Conservation (phyloP, 2,113 vertebrate genomes). For the Suncus etruscus region DNA sequence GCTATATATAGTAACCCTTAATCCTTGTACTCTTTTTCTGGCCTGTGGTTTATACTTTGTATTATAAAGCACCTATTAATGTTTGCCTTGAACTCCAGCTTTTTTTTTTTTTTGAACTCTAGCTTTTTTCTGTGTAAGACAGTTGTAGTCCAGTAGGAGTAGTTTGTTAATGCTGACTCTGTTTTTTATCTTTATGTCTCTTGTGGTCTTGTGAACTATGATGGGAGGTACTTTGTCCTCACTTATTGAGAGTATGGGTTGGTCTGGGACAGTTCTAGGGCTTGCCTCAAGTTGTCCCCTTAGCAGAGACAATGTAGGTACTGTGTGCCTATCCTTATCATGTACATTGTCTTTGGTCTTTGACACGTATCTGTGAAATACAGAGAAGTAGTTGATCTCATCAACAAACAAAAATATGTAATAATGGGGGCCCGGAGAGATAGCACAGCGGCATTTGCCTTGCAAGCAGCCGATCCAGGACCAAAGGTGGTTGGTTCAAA, state of each 20-base stretch:
- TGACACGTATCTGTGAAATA: neutral
- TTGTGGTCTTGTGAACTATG: neutral
- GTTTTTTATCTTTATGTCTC: neutral
- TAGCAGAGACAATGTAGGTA: neutral
- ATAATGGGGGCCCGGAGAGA: too few species aligned
- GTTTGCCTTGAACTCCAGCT: constrained; percentile 23
- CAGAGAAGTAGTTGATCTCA: neutral
- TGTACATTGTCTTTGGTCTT: neutral
- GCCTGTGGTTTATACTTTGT: neutral
- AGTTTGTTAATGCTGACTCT: neutral
- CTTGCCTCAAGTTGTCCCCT: neutral
- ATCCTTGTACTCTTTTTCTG: neutral
- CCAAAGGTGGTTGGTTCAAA: too few species aligned
- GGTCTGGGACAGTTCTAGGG: too few species aligned
- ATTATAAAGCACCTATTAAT: neutral
- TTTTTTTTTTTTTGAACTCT: neutral
- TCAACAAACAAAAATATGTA: neutral
- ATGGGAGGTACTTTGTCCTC: neutral
- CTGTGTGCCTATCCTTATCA: neutral
- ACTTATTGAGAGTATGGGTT: neutral
- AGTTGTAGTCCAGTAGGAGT: neutral
- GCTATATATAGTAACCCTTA: too few species aligned
- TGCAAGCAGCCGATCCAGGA: too few species aligned
- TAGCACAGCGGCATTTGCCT: too few species aligned
- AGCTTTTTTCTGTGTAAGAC: neutral